Conservation (phyloP, 2,113 vertebrate genomes). For the Poicephalus gulielmi region DNA sequence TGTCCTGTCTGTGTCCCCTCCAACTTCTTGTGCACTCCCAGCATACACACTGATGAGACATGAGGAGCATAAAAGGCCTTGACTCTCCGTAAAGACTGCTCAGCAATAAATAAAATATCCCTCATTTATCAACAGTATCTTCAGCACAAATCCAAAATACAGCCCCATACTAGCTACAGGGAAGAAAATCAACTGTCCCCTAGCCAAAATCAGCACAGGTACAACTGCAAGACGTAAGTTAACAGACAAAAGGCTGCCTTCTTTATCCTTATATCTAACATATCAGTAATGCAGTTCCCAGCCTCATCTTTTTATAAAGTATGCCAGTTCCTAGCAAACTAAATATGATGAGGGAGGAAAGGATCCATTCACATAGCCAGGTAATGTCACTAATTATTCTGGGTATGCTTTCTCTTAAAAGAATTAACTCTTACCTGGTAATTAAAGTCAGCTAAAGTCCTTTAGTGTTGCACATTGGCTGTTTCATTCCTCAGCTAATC, state of each 20-base stretch:
- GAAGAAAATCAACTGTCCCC: neutral
- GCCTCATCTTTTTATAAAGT: neutral
- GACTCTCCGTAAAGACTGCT: rapidly evolving
- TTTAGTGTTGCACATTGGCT: neutral
- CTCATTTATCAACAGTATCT: neutral
- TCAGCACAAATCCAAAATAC: neutral
- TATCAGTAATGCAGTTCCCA: neutral
- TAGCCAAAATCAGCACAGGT: neutral
- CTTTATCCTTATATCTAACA: neutral
- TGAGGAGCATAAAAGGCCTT: neutral
- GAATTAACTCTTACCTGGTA: neutral
- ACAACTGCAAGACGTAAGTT: neutral
- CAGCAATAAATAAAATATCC: neutral
- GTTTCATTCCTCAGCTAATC: neutral
- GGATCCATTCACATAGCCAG: neutral
- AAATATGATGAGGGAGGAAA: neutral
- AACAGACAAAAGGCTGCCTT: neutral
- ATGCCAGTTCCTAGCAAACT: neutral
- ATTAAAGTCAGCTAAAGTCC: neutral
- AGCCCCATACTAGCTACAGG: no score
- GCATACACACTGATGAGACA: neutral
- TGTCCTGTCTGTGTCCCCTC: neutral
- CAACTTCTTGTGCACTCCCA: rapidly evolving
- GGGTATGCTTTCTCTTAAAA: neutral
- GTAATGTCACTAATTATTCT: neutral